Base-by-base conservation (phyloP, 2,888 invertebrate genomes). In the Chymomyza procnemis region DNA sequence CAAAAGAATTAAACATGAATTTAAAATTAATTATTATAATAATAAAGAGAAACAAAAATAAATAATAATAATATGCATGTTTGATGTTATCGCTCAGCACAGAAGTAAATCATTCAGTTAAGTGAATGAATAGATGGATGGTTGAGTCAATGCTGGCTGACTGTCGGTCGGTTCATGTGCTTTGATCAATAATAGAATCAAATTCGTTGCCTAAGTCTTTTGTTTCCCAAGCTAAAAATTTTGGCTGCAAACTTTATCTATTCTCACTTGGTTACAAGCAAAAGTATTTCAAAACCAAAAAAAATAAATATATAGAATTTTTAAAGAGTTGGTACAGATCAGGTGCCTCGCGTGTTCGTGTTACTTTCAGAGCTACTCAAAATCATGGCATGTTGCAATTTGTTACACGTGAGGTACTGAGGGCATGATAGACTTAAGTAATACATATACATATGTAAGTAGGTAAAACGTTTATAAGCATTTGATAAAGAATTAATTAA, bases 1-100 rank as follows among this genome's bases (percentile, higher is more conserved):
- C 54, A 63, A 67, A 19, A 61, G 60, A 61, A 66, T 58, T 60
- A 67, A 66, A 71, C 54, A 64, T 52, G 46, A 85, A 74, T 68
- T 74, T 66, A 64, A 74, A 73, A 86, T 83, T 83, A 84, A 82
- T 82, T 74, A 70, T 68, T 64, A 71, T 50, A 50, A 50, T 19
- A 18, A 50, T 18, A 50, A 50, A 50, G 9, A 47, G 3, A 8
- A 47, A 47, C 14, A 47, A 14, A 47, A 47, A n/a, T n/a, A n/a
- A 47, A 47, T 57, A 57, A 26, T 26, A 50, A 2, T 21, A 50
- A 41, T 41, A 41, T 41, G 34, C 34, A 41, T 41, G 34, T 12
- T 41, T 41, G 34, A 41, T 41, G 34, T 12, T 41, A 41, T 41
- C 34, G 34, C 34, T 41, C 9, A 9, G 34, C 34, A 46, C 21